Evolutionary conservation across 2,888 invertebrate species (phyloP), one percentile per base, ranked within the genome.

Genomic region (Eristalis arbustorum): DNA sequence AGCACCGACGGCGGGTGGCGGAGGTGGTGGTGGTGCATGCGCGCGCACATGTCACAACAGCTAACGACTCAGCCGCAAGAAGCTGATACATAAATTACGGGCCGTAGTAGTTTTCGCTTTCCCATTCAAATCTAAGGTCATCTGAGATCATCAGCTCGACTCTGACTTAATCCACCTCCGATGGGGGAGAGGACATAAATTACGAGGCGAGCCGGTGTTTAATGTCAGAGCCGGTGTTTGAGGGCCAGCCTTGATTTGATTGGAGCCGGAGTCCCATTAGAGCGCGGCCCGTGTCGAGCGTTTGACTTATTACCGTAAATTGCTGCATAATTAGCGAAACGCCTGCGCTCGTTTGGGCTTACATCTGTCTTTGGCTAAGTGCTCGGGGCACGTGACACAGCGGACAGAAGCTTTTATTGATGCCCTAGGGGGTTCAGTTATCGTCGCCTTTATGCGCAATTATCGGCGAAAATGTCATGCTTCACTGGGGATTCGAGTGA

Each of bases 231-330:
- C 56, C 10, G 61, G 31, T 31, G 31, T 31, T 31, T 31, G 31
- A 31, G 34, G 56, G 81, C 68, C 40, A 61, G 67, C 81, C 77
- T 68, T n/a, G n/a, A 78, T 82, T 73, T 71, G 77, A 82, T 77
- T 56, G 22, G 73, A 76, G 63, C 63, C 62, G 22, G 73, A 76
- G 63, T 67, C 62, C 75, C 67, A 87, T 87, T 83, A 82, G 64
- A 72, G 72, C 75, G 71, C 63, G 78, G 68, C 62, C 79, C 79
- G 71, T 87, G 83, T 83, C 83, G 49, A 75, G 11, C 49, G 67
- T 67, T 87, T 87, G 87, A 87, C 83, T 42, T 83, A 82, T 87
- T 83, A 67, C 76, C 72, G 83, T 66, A 87, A 87, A 83, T 83
- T 83, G 66, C 75, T 77, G 77, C 34, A 68, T 59, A 49, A 59